A percentile compares a stretch with the other conserved stretches of the same genome.
phyloP scores from a whole-genome alignment of 2,797 vertebrate species.

The Apodemus agrarius region DNA sequence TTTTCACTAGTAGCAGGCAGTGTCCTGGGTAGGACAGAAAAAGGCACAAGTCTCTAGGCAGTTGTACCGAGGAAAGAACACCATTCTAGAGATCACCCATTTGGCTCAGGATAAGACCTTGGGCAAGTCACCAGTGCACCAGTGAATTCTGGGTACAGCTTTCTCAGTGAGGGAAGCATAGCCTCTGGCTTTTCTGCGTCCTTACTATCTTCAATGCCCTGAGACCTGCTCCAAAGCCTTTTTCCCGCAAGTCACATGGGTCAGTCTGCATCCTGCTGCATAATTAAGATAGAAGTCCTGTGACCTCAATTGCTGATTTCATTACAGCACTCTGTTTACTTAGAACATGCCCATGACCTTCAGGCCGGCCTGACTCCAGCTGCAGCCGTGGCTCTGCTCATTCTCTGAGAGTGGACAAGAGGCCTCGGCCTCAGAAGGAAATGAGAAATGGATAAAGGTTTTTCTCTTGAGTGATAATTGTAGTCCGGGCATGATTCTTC shows the following conservation, averaged over 20 bases:
- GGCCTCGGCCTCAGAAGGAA: slow-evolving; percentile 32
- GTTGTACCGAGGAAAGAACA: neutral
- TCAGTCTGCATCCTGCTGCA: slow-evolving; percentile 43
- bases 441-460: slow-evolving; percentile 25
- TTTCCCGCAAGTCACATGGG: neutral
- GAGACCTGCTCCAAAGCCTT: neutral
- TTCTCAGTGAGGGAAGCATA: neutral
- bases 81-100: neutral
- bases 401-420: slow-evolving; percentile 57
- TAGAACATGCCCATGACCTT: slow-evolving; percentile 46
- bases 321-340: slow-evolving; percentile 68
- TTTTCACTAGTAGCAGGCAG: neutral
- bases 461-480: slow-evolving; percentile 55
- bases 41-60: neutral
- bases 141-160: neutral
- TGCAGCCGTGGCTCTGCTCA: slow-evolving; percentile 49
- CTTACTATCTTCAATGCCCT: neutral
- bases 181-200: neutral
- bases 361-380: neutral
- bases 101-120: slow-evolving; percentile 7
- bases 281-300: slow-evolving; percentile 50
- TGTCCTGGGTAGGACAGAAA: neutral
- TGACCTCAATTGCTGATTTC: slow-evolving; percentile 29
- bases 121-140: neutral
- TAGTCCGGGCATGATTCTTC: neutral